Evolutionary conservation across 2,797 vertebrate species (phyloP).

Genomic region (Galaxias olidus): DNA sequence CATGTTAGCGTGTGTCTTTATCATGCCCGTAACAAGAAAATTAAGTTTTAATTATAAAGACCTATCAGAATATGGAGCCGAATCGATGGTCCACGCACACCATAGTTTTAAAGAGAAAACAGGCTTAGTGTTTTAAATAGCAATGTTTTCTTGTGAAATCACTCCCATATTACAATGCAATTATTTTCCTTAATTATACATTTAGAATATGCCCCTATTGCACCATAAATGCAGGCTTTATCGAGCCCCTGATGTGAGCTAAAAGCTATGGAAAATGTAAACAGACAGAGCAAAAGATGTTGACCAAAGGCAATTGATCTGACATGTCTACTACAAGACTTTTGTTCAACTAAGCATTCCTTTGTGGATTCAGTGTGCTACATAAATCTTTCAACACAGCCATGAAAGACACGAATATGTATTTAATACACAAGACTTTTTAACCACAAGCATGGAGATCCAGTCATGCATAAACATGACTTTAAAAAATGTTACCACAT

Average conservation of each 20-base stretch:
- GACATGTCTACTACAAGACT: conserved; percentile 68
- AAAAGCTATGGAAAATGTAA: conserved; percentile 75
- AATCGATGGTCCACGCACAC: conserved; percentile 3
- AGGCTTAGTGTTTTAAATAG: neutral
- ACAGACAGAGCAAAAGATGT: conserved; percentile 61
- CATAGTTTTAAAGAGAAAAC: neutral
- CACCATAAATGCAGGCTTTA: conserved; percentile 41
- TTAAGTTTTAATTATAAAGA: neutral
- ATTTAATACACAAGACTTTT: conserved; percentile 49
- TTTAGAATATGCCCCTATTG: conserved; percentile 31
- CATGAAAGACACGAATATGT: conserved; percentile 46
- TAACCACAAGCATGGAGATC: conserved; percentile 51
- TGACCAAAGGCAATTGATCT: conserved; percentile 71
- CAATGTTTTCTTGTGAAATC: conserved; percentile 10
- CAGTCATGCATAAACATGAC: conserved; percentile 71
- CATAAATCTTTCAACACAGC: conserved; percentile 37
- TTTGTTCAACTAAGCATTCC: conserved; percentile 55
- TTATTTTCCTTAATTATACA: conserved; percentile 39
- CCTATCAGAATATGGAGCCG: neutral
- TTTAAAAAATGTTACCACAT: conserved; percentile 55
- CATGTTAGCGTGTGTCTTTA: neutral
- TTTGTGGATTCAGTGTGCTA: conserved; percentile 53
- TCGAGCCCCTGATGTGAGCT: conserved; percentile 53
- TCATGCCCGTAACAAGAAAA: neutral
- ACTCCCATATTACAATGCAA: conserved; percentile 27